Base-by-base conservation (phyloP, 1,140 invertebrate genomes). In the Antheraea pernyi region DNA sequence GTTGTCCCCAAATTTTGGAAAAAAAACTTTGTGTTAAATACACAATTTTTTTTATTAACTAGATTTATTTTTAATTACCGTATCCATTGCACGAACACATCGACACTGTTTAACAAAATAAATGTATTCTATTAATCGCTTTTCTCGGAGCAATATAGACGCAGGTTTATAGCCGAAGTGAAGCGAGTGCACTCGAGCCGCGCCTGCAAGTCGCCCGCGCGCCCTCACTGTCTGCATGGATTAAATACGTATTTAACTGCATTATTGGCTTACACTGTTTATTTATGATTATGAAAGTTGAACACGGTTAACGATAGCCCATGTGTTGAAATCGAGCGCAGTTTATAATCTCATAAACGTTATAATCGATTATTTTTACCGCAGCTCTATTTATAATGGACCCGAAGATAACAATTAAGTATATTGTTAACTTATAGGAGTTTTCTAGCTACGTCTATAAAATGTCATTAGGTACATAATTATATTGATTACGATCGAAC, bases 381-480 rank as follows among this genome's bases (percentile, higher is more conserved):
- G 13, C 16, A 6, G 46, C 13, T 53, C 13, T 53, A n/a, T 53
- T 53, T 53, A 53, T 11, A 48, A 13, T 13, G 11, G 46, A 6
- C 7, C 13, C 13, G 13, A 53, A 53, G 0, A 9, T 42, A 9
- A 30, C 22, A 30, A 30, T 30, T 30, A 30, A 30, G 22, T 11
- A 3, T 42, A 42, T 42, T 42, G 11, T 42, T 42, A 42, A 42
- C 39, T 42, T 10, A 48, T 9, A 7, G 46, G 7, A 11, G 4
- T 7, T 9, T 42, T 42, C 8, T 1, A 9, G 39, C 8, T 9
- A 42, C 11, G 39, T 30, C 11, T 13, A 63, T 48, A 65, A 19
- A 65, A 65, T 65, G 19, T 22, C 39, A 53, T n/a, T 65, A 65
- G 18, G 64, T 22, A 37, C 48, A 16, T 19, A 63, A 36, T 63